phyloP scores from a whole-genome alignment of 2,113 vertebrate species.

The Rhadina sibilatrix region DNA sequence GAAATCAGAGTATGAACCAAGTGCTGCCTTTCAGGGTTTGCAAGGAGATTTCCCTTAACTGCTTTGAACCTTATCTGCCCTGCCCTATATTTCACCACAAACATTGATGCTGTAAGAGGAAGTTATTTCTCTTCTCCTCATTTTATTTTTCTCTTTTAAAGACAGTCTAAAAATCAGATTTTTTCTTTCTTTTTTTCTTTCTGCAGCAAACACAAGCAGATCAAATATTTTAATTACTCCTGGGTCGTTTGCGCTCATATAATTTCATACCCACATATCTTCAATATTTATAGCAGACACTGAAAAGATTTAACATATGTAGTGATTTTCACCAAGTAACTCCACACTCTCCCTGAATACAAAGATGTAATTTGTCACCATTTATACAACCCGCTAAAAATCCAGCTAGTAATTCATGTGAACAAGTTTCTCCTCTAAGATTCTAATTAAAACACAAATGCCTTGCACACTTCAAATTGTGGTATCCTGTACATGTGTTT shows the following conservation, averaged over 20 bases:
- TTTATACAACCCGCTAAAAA: conserved; percentile 73
- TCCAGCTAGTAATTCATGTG: conserved; percentile 70
- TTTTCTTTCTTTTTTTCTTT: neutral
- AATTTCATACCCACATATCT: conserved; percentile 72
- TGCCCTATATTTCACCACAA: neutral
- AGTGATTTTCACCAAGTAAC: conserved; percentile 72
- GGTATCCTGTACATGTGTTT: conserved; percentile 40
- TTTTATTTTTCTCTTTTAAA: neutral
- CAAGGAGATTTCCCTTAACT: neutral
- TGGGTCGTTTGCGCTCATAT: conserved; percentile 58
- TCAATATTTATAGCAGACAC: conserved; percentile 76
- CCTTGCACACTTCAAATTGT: conserved; percentile 57
- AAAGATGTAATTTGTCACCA: conserved; percentile 75
- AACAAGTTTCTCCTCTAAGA: conserved; percentile 70
- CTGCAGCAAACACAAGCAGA: conserved; percentile 46
- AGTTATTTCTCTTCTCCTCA: neutral
- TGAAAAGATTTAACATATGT: conserved; percentile 76
- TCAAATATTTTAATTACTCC: conserved; percentile 71
- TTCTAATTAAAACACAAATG: conserved; percentile 74
- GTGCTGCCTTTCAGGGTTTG: neutral
- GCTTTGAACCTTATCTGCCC: neutral
- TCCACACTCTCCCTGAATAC: conserved; percentile 71
- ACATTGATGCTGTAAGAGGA: neutral
- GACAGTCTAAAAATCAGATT: neutral
- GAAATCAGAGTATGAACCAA: neutral